phyloP scores from a whole-genome alignment of 2,888 invertebrate species.

The Acronicta leporina region DNA sequence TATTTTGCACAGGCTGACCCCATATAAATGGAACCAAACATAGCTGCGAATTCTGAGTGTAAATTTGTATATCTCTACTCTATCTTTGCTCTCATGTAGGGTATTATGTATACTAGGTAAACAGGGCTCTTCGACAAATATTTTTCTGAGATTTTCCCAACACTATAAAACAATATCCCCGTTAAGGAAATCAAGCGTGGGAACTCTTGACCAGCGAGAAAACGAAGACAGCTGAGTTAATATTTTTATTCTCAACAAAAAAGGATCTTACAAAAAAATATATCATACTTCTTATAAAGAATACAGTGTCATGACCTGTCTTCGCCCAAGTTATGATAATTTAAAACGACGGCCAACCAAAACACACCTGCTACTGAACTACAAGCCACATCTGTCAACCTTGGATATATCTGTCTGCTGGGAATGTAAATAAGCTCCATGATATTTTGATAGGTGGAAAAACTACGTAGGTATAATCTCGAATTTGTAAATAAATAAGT shows the following conservation, averaged over 20 bases:
- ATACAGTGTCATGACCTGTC: conserved; percentile 8
- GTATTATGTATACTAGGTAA: no score
- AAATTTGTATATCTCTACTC: no score
- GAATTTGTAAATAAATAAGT: conserved; percentile 6
- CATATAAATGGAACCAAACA: no score
- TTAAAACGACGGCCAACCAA: conserved; percentile 2
- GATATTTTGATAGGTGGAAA: conserved; percentile 2
- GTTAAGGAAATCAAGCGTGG: not conserved
- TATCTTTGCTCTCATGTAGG: no score
- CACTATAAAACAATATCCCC: not conserved
- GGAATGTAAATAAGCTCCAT: conserved; percentile 29
- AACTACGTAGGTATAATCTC: conserved; percentile 5
- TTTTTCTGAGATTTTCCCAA: not conserved
- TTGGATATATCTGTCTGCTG: conserved; percentile 3
- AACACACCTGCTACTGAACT: conserved; percentile 26
- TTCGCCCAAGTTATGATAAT: conserved; percentile 21
- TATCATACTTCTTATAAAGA: not conserved
- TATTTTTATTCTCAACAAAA: not conserved
- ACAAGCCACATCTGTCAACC: conserved; percentile 9
- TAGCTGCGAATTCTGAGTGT: no score
- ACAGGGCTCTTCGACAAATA: no score
- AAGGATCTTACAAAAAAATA: not conserved
- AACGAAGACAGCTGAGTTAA: not conserved
- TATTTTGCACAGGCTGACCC: no score
- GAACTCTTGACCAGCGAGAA: not conserved